Base-by-base conservation (phyloP, 1,140 invertebrate genomes). In the Pogonognathellus flavescens region DNA sequence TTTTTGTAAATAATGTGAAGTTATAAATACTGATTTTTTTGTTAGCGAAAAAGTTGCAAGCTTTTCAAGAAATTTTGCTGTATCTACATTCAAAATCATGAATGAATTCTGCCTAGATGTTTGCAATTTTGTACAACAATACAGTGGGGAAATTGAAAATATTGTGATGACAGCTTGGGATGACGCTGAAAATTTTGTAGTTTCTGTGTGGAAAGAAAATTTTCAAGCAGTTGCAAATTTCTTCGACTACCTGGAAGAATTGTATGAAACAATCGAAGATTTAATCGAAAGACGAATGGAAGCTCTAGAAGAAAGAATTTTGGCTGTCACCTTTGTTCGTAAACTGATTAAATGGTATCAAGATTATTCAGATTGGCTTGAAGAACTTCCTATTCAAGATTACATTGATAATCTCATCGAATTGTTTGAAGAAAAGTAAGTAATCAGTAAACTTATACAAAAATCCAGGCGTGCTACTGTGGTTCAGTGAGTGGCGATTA, bases 381-480 rank as follows among this genome's bases (percentile, higher is more conserved):
- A 89, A 82, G 90, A 90, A 84, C 82, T 90, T 14, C 89, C 89
- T 52, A 80, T 89, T n/a, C 87, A 88, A 62, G 89, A 89, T 11
- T 89, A 89, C 83, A 49, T 89, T 14, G 86, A 89, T 14, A 55
- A 84, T 18, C 41, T 87, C 18, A 70, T 41, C 31, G 31, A 41
- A 6, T 41, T 41, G 31, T 41, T 41, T 41, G 31, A 41, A 41
- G 31, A 6, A 41, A 41, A 57, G 53, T 57, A n/a, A 57, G 11
- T 57, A 14, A n/a, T n/a, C n/a, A n/a, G n/a, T n/a, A n/a, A n/a
- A n/a, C n/a, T n/a, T n/a, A n/a, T n/a, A n/a, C n/a, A n/a, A n/a
- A n/a, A n/a, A n/a, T n/a, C n/a, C n/a, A n/a, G n/a, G n/a, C n/a
- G n/a, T n/a, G n/a, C n/a, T n/a, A n/a, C n/a, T n/a, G n/a, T n/a